Base-by-base conservation (phyloP, 37 sponge, comb jelly and placozoan genomes). In the Amphimedon queenslandica region DNA sequence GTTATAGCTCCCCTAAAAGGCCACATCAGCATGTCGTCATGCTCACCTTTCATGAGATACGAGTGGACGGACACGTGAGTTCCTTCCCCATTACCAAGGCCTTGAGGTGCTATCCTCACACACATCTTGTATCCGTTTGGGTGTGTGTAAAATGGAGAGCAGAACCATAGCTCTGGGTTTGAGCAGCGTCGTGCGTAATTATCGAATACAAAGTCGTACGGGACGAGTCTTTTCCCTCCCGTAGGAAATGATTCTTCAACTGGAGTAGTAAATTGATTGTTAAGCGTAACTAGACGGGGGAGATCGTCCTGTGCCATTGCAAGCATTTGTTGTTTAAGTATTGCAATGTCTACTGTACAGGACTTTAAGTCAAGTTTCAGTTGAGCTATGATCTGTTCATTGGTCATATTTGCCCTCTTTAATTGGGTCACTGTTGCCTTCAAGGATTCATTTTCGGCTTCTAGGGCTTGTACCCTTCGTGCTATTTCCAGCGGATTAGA, bases 41-140 rank as follows among this genome's bases (percentile, higher is more conserved):
- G 40, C 20, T 76, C 76, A 37, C 76, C 76, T 61, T 64, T 63
- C 76, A 76, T 76, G 29, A 76, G 47, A 39, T 60, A 76, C 32
- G 64, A 60, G 63, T 34, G 41, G 2, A 76, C 66, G 29, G 76
- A 64, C 3, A 76, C 66, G 35, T 64, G 66, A 35, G 76, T 41
- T 34, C 76, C 76, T 40, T 76, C 41, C 1, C 31, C 65, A 41
- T 34, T 41, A 1, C 66, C 51, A 37, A 6, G 13, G 1, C 76
- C 76, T 40, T 76, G 63, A 28, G 66, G 23, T 16, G 63, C 28
- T 8, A 76, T 51, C 32, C 76, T 38, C 4, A 76, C 1, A 40
- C 76, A 63, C 47, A 76, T 64, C 53, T 76, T 76, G 66, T 76
- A 76, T 11, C 76, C 76, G 40, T 66, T 42, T 4, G 43, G 40